Base-by-base conservation (phyloP, 2,888 invertebrate species). In the Cremastobaeus sp. region DNA sequence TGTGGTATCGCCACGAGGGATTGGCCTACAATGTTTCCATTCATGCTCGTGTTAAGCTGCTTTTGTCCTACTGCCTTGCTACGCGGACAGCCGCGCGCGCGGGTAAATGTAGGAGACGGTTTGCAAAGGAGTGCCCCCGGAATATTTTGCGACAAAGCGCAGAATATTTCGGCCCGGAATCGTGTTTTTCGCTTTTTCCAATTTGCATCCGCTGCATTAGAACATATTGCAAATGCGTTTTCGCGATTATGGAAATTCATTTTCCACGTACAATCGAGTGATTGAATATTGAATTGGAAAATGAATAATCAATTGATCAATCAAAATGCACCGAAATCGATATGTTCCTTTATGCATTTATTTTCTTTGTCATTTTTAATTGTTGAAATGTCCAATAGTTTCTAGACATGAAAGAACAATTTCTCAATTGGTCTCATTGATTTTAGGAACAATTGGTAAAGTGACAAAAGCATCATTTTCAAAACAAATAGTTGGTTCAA, bases 21-120 rank as follows among this genome's bases (percentile, higher is more conserved):
- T 50, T 12, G 54, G 45, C 25, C 43, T 35, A 66, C 65, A 60
- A 66, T 72, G 52, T 65, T 72, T 52, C 64, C 69, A 74, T 62
- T 66, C 62, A 48, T 62, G 21, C 50, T 41, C 69, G 71, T 35
- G 57, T 64, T 54, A 50, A 64, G 50, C 45, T 21, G 50, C 64
- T 57, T 50, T 70, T 54, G 68, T 68, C 59, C 57, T 57, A 45
- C 28, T 43, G 64, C 45, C 25, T 34, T 20, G 25, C 48, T 45
- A 3, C 28, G 64, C 32, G 20, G 30, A 48, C 35, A 47, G 34
- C 15, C 30, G 28, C 21, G 34, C 43, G 28, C 30, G 39, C 12
- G 41, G 2, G 18, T 28, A 28, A 28, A 28, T 14, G 43, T 21
- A 15, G 20, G 14, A 43, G 34, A 25, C 37, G 18, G 20, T 47